Evolutionary conservation across 2,888 invertebrate genomes (phyloP).

Genomic region (Sycophila texana): DNA sequence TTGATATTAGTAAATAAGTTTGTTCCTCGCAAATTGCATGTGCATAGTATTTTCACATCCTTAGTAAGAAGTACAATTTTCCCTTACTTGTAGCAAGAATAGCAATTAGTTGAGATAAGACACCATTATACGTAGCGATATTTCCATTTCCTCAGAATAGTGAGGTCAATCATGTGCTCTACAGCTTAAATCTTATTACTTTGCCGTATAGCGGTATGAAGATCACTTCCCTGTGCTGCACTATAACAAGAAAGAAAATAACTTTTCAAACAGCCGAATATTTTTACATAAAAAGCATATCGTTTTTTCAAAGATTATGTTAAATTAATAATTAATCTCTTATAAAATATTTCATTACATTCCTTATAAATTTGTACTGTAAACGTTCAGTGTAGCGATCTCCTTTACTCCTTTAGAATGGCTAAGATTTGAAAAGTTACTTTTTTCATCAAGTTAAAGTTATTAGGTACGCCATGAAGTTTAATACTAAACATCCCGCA

Average conservation of each 20-base stretch:
- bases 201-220: conserved; percentile 2
- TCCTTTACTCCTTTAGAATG: conserved; percentile 29
- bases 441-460: conserved; percentile 40
- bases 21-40: conserved; percentile 60
- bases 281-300: conserved; percentile 1
- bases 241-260: conserved; percentile 43
- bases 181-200: conserved; percentile 40
- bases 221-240: conserved; percentile 25
- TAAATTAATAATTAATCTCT: conserved; percentile 8
- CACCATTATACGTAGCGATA: conserved; percentile 72
- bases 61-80: conserved; percentile 61
- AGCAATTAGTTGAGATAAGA: conserved; percentile 71
- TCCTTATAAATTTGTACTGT: conserved; percentile 44
- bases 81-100: conserved; percentile 63
- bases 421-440: conserved; percentile 25
- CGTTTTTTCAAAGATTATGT: conserved; percentile 14
- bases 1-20: conserved; percentile 65
- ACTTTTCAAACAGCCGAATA: conserved; percentile 14
- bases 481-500: conserved; percentile 44
- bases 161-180: conserved; percentile 47
- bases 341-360: conserved; percentile 15
- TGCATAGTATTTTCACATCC: conserved; percentile 55
- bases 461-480: conserved; percentile 46
- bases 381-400: conserved; percentile 15
- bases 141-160: conserved; percentile 59